These are phyloP conservation scores for Megalops cyprinoides DNA, from an alignment of 2,797 vertebrate species.

Conservation along the genomic window DNA sequence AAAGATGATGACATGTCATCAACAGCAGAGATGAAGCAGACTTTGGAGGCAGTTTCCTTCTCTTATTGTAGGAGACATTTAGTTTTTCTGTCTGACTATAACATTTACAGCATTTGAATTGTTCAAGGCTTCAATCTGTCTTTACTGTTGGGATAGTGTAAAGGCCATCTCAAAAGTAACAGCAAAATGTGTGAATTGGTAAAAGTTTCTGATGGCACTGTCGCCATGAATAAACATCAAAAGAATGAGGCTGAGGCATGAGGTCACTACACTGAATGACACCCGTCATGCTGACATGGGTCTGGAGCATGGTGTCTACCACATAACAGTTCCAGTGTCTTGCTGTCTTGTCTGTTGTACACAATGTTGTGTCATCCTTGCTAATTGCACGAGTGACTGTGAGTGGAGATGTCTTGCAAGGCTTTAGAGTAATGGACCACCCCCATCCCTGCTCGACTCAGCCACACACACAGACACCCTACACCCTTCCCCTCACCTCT, in stretches of 20 bases:
- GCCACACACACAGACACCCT: not conserved
- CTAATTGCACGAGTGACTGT: slow-evolving; percentile 61
- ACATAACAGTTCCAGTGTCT: not conserved
- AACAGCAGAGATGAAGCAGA: not conserved
- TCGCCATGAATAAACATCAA: not conserved
- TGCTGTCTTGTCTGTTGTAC: slow-evolving; percentile 44
- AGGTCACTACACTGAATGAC: not conserved
- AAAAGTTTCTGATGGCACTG: not conserved
- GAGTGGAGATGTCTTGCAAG: slow-evolving; percentile 45
- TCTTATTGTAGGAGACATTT: too few relatives aligned
- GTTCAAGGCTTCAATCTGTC: not conserved
- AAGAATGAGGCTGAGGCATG: not conserved
- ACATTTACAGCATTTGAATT: too few relatives aligned
- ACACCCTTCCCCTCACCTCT: too few relatives aligned
- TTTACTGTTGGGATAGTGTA: not conserved
- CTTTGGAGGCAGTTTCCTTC: not conserved
- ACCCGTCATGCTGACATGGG: too few relatives aligned
- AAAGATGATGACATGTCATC: not conserved
- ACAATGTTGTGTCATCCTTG: slow-evolving; percentile 53
- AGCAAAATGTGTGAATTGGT: not conserved
- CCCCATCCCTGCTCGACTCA: not conserved
- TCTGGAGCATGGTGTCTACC: slow-evolving; percentile 9
- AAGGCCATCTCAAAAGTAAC: not conserved
- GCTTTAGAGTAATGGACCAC: slow-evolving; percentile 34
- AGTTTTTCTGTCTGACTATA: too few relatives aligned